Conservation (phyloP, 2,797 vertebrate species). For the Scomberomorus guttatus region DNA sequence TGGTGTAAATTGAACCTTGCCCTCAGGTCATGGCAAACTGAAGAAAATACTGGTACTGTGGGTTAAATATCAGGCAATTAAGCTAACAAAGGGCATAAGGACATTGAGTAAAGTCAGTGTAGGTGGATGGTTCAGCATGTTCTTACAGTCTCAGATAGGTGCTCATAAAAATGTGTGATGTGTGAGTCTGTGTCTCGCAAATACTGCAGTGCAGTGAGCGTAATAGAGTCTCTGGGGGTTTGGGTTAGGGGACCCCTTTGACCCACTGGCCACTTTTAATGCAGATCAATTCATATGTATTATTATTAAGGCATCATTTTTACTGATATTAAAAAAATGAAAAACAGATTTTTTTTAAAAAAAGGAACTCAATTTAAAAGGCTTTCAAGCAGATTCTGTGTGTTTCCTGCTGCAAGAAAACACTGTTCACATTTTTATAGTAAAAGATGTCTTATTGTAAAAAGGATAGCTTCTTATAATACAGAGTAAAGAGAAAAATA, state of each 20-base stretch:
- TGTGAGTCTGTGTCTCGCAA: constrained; percentile 14
- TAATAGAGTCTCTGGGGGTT: not conserved
- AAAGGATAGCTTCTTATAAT: not conserved
- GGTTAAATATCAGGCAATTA: constrained; percentile 80
- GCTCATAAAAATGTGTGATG: constrained; percentile 53
- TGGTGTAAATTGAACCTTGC: constrained; percentile 67
- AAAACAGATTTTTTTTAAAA: not conserved
- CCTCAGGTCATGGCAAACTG: constrained; percentile 59
- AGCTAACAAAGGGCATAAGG: constrained; percentile 67
- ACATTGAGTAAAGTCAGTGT: constrained; percentile 31
- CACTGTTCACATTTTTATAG: not conserved
- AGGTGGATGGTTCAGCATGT: constrained; percentile 28
- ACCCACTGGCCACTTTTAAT: not conserved
- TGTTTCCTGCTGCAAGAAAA: not conserved
- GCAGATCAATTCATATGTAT: not conserved
- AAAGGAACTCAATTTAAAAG: not conserved
- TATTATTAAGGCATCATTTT: constrained; percentile 6
- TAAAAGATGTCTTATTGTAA: not conserved
- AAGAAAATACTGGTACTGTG: constrained; percentile 50
- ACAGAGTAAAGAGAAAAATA: not conserved
- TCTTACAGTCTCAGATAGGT: constrained; percentile 41
- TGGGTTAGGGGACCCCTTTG: not conserved
- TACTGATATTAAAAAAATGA: not conserved
- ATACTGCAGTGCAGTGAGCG: not conserved
- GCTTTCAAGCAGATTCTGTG: not conserved